Evolutionary conservation across 2,113 vertebrate species (phyloP).

Genomic region (Myotis davidii): DNA sequence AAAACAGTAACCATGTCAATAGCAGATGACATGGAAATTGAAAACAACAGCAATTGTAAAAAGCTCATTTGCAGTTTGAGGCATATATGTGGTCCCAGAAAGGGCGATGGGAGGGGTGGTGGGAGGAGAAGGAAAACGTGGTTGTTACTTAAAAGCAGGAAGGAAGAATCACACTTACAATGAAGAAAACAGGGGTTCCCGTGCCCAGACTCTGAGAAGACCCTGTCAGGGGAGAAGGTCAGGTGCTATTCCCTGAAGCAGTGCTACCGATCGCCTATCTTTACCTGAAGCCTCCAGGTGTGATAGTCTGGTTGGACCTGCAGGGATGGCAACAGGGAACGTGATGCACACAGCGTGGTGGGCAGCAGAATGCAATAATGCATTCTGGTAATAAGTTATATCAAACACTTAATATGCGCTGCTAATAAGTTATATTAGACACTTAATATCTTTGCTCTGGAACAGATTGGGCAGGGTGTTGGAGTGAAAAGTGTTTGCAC

Average conservation of each 20-base stretch:
- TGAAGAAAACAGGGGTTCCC: not conserved
- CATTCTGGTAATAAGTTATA: not conserved
- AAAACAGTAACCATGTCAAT: not conserved
- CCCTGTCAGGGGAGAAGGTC: accelerated
- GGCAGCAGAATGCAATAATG: not conserved
- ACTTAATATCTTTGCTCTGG: not conserved
- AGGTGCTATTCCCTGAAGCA: not conserved
- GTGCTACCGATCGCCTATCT: not conserved
- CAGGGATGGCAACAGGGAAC: not conserved
- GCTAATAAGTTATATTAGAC: not conserved
- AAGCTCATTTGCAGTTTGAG: not conserved
- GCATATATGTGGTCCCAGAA: not conserved
- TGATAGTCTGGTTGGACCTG: not conserved
- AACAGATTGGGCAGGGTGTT: not conserved
- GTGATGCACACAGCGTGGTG: not conserved
- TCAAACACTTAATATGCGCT: not conserved
- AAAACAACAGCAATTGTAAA: not conserved
- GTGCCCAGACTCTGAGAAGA: not conserved
- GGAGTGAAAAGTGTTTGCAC: not conserved
- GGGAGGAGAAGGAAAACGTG: not conserved
- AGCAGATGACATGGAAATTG: not conserved
- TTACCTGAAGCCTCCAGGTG: not conserved
- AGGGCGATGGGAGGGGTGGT: accelerated
- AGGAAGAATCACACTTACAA: not conserved
- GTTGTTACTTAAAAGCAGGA: not conserved